Evolutionary conservation across 2,113 vertebrate species (phyloP).

Genomic region (Eurystomus gularis): DNA sequence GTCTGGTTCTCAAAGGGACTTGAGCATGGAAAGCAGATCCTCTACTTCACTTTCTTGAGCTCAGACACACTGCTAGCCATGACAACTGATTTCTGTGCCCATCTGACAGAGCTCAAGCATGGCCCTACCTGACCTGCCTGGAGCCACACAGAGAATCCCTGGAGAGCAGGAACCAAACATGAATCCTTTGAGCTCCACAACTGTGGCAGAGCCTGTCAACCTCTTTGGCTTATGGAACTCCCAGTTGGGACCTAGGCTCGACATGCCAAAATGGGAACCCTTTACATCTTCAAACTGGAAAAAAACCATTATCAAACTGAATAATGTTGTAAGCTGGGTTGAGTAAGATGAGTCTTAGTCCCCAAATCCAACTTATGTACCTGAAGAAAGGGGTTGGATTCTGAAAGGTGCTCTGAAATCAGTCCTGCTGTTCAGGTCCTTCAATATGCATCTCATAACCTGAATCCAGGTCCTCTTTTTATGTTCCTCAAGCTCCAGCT

Average conservation of each 20-base stretch:
- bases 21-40: neutral
- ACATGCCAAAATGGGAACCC: neutral
- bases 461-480: neutral
- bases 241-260: neutral
- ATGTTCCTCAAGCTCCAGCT: neutral
- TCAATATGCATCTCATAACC: neutral
- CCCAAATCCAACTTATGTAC: neutral
- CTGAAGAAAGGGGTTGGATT: neutral
- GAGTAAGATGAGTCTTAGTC: neutral
- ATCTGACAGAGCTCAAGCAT: too few relatives aligned
- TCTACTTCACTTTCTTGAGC: too few relatives aligned
- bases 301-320: neutral
- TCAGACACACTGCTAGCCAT: too few relatives aligned
- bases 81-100: too few relatives aligned
- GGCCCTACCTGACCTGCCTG: too few relatives aligned
- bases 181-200: neutral
- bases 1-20: neutral
- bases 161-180: neutral
- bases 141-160: too few relatives aligned
- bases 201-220: neutral
- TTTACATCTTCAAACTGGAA: neutral
- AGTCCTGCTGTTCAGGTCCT: neutral
- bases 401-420: neutral
- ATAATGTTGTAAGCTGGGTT: neutral
- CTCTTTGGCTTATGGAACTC: neutral